A percentile compares a stretch with the other conserved stretches of the same genome.
Evolutionary conservation across 2,888 invertebrate genomes (phyloP).

Genomic region (Rugalucina vietnamica): DNA sequence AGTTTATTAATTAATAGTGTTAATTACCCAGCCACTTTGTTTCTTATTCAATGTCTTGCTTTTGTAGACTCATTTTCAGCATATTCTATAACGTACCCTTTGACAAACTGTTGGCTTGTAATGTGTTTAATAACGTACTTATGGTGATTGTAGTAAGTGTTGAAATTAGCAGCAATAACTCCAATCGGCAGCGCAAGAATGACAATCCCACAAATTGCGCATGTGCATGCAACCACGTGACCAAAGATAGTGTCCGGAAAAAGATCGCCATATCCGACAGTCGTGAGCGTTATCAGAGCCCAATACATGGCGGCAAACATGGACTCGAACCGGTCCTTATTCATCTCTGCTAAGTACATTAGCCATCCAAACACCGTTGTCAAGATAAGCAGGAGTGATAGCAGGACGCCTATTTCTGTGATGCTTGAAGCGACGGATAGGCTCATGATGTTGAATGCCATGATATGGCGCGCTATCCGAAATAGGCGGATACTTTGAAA

Average conservation of each 20-base stretch:
- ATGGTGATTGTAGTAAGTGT: constrained; percentile 28
- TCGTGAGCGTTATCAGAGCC: constrained; percentile 41
- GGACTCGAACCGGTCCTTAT: not conserved
- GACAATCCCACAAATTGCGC: constrained; percentile 37
- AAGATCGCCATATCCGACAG: constrained; percentile 38
- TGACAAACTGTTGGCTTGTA: too few relatives aligned
- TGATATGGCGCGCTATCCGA: constrained; percentile 9
- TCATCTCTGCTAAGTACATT: constrained; percentile 19
- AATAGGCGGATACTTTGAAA: constrained; percentile 23
- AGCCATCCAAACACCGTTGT: constrained; percentile 32
- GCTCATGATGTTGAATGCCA: constrained; percentile 30
- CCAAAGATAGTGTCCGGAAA: constrained; percentile 26
- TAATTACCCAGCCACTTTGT: too few relatives aligned
- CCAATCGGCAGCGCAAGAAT: constrained; percentile 36
- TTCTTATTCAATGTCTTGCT: too few relatives aligned
- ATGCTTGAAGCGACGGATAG: constrained; percentile 17
- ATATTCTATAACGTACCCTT: too few relatives aligned
- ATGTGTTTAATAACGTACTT: not conserved
- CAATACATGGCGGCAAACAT: constrained; percentile 35
- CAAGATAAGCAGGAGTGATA: constrained; percentile 12
- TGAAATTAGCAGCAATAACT: constrained; percentile 40
- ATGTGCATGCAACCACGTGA: constrained; percentile 33
- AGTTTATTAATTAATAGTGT: too few relatives aligned
- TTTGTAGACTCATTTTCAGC: too few relatives aligned
- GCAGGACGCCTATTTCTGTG: not conserved